phyloP scores from a whole-genome alignment of 2,113 vertebrate species.

The Neotragus pygmaeus region DNA sequence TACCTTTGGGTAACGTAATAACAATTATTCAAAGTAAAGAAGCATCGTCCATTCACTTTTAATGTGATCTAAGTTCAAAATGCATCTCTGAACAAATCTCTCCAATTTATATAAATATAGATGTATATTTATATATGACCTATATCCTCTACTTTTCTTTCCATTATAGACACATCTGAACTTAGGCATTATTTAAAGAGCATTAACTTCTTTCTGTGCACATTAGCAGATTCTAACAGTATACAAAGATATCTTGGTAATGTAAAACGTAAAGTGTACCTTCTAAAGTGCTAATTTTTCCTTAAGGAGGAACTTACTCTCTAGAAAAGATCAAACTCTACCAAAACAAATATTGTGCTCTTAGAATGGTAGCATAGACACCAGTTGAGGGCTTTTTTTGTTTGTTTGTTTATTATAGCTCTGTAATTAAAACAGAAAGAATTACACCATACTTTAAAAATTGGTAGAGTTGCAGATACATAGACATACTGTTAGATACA shows the following conservation, averaged over 20 bases:
- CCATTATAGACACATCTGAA: neutral
- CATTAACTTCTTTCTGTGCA: neutral
- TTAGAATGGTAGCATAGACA: conserved; percentile 57
- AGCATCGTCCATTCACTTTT: neutral
- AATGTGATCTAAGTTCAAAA: neutral
- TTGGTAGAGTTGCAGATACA: conserved; percentile 44
- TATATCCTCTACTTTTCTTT: neutral
- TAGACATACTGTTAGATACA: conserved; percentile 69
- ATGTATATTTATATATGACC: neutral
- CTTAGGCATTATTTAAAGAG: conserved; percentile 22
- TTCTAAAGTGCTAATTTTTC: conserved; percentile 61
- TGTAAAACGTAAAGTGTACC: conserved; percentile 19
- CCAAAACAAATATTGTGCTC: conserved; percentile 63
- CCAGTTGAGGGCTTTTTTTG: conserved; percentile 23
- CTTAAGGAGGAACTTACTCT: conserved; percentile 27
- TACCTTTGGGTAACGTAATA: neutral
- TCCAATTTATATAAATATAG: neutral
- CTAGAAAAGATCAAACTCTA: conserved; percentile 43
- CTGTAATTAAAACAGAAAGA: conserved; percentile 39
- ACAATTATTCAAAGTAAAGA: neutral
- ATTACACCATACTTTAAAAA: conserved; percentile 24
- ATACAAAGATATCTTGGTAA: conserved; percentile 22
- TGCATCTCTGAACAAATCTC: neutral
- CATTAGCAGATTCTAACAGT: conserved; percentile 8
- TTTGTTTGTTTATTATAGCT: conserved; percentile 48